Percentiles rank a stretch among this genome's conserved stretches.
Conservation (phyloP, 1,140 invertebrate genomes). For the Trachymyrmex septentrionalis region DNA sequence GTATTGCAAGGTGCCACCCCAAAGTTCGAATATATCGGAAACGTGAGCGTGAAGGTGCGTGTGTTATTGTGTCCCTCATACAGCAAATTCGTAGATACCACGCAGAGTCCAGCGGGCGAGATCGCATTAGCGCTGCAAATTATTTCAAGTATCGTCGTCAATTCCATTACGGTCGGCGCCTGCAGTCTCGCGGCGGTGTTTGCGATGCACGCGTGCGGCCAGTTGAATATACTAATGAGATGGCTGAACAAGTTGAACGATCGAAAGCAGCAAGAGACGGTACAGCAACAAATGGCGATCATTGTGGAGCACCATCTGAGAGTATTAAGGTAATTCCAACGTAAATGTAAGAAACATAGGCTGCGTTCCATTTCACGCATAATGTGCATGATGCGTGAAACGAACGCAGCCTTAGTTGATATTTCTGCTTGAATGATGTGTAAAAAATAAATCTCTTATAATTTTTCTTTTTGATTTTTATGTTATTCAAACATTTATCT, state of each 20-base stretch:
- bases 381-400: no score
- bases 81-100: conserved; percentile 42
- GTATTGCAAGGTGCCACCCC: background rate
- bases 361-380: no score
- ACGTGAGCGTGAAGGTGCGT: conserved; percentile 56
- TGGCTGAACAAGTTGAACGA: background rate
- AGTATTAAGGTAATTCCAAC: conserved; percentile 59
- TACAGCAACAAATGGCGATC: background rate
- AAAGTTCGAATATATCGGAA: conserved; percentile 35
- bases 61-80: conserved; percentile 40
- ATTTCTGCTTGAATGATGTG: no score
- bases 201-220: conserved; percentile 71
- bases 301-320: conserved; percentile 76
- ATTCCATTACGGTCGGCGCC: conserved; percentile 57
- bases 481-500: no score
- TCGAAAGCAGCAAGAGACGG: background rate
- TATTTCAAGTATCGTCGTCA: conserved; percentile 40
- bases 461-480: no score
- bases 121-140: conserved; percentile 52
- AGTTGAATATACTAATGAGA: conserved; percentile 63
- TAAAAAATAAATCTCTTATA: no score
- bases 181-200: conserved; percentile 69
- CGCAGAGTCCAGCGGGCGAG: conserved; percentile 38
- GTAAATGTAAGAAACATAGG: no score
- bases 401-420: no score